Conservation (phyloP, 2,113 vertebrate species). For the Lepidothrix coronata region DNA sequence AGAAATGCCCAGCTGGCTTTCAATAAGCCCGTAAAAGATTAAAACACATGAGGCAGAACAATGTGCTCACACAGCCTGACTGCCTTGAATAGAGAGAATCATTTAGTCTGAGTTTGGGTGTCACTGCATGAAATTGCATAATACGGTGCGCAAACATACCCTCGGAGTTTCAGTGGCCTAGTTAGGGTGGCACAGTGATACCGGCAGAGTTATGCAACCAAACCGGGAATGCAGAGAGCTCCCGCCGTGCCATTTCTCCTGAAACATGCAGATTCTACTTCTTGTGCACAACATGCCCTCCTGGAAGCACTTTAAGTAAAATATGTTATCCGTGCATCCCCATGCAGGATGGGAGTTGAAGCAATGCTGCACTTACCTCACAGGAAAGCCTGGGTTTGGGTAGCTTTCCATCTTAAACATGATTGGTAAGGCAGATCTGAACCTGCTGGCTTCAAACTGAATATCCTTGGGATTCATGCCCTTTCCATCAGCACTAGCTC, state of each 20-base stretch:
- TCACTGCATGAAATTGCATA: slow-evolving; percentile 28
- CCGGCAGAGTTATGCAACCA: slow-evolving; percentile 51
- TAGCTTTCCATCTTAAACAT: not conserved
- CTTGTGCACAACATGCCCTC: not conserved
- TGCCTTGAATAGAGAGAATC: not conserved
- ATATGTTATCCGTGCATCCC: not conserved
- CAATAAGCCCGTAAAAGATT: not conserved
- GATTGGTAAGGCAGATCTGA: not conserved
- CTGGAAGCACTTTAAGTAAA: not conserved
- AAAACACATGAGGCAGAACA: not conserved
- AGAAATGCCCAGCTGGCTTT: not conserved
- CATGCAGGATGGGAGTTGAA: not conserved
- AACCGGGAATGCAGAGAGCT: not conserved
- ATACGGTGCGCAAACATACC: not conserved
- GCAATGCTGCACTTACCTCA: not conserved
- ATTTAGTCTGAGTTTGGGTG: not conserved
- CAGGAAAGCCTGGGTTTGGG: not conserved
- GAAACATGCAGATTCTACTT: not conserved
- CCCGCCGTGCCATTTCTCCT: fast-evolving
- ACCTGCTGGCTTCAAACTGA: not conserved
- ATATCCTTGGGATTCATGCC: not conserved
- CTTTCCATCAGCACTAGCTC: not conserved
- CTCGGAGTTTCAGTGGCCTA: slow-evolving; percentile 40
- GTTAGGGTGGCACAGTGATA: slow-evolving; percentile 4
- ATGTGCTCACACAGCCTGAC: not conserved